These are phyloP conservation scores for Nothocercus nigrocapillus DNA, from an alignment of 2,113 vertebrate species.

Conservation along the genomic window DNA sequence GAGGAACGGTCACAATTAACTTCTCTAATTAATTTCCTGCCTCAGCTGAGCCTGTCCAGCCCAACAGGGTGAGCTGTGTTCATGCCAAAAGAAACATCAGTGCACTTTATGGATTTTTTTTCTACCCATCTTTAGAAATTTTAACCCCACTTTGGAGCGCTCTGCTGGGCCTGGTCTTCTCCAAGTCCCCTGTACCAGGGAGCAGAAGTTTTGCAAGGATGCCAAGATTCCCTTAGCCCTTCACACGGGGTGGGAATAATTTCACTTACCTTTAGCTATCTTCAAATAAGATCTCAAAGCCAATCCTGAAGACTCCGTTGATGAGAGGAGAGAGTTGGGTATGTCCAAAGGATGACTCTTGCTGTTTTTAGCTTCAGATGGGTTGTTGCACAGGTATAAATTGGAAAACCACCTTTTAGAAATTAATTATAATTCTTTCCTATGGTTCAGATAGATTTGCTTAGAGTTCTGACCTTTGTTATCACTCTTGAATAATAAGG, in stretches of 20 bases:
- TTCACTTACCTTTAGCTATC: too few relatives aligned
- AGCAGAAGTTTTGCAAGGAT: neutral
- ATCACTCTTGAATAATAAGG: neutral
- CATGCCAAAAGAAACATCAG: neutral
- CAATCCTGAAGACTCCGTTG: neutral
- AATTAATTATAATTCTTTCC: neutral
- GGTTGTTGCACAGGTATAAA: neutral
- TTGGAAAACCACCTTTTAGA: neutral
- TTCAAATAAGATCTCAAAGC: too few relatives aligned
- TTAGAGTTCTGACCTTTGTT: neutral
- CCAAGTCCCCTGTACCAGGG: neutral
- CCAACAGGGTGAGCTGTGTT: neutral
- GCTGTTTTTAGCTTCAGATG: too few relatives aligned
- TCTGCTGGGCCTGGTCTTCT: neutral
- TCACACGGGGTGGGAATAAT: too few relatives aligned
- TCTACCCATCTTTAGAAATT: neutral
- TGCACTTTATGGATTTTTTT: neutral
- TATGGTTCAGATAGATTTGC: neutral
- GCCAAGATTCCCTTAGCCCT: neutral
- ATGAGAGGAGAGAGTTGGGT: neutral
- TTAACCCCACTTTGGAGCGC: neutral
- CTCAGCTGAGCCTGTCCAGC: rapidly evolving
- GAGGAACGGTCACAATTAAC: rapidly evolving
- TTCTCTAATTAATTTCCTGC: neutral
- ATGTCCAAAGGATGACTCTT: neutral